Evolutionary conservation across 2,888 invertebrate species (phyloP), one percentile per base, ranked within the genome.

Genomic region (Phlogophora meticulosa): DNA sequence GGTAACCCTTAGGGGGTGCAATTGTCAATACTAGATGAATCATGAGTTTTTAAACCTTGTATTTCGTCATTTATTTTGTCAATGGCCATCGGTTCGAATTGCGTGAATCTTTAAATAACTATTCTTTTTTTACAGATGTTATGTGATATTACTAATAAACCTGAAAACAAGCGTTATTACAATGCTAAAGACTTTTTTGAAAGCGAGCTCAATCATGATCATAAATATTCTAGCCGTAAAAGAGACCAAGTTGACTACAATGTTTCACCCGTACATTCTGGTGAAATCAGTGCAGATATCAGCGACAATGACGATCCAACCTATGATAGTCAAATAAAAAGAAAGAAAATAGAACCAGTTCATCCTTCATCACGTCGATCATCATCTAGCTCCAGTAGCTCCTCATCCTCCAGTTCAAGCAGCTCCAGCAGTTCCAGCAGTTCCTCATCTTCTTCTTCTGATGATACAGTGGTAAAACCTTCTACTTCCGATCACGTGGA

Each of bases 231-330:
- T 56, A 56, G 32, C 34, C 57, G 57, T 36, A 58, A 58, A 58
- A 58, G 58, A 58, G 36, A 9, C 58, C 24, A 58, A 38, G 46
- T 58, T 48, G 36, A 58, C 46, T 58, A 58, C 46, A 58, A 58
- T 58, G 46, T 58, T 48, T 58, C 58, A 58, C 58, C 58, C 58
- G 46, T 58, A 58, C 46, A 58, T 48, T 48, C 58, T 46, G 36
- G 36, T 58, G 58, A 58, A 58, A 48, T 48, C 24, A 38, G 36
- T 48, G 7, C 46, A 58, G 58, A 58, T 38, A 38, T 58, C 46
- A 58, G 58, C 24, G 58, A 58, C 58, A 48, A 58, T 57, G 57
- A 57, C 24, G 38, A 58, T 58, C 58, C 58, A 13, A 58, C 58
- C 17, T 58, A 58, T 58, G 58, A 38, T 48, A 48, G 38, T 58